Conservation (phyloP, 2,888 invertebrate genomes). For the Campoletis raptor region DNA sequence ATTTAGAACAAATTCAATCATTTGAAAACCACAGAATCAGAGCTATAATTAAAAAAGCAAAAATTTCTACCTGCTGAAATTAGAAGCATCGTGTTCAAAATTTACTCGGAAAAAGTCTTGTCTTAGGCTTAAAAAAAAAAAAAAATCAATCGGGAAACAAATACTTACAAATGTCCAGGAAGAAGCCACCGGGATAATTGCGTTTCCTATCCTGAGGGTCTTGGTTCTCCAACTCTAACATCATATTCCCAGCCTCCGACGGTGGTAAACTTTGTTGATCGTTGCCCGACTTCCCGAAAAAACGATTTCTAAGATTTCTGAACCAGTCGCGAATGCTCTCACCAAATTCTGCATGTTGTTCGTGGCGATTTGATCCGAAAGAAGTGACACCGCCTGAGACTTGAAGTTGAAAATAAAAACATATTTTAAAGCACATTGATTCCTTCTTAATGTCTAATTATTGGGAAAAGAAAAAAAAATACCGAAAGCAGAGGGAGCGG, state of each 20-base stretch:
- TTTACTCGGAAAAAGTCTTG: neutral
- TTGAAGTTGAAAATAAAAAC: neutral
- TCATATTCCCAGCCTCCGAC: conserved; percentile 28
- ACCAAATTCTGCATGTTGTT: conserved; percentile 65
- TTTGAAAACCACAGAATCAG: too few species aligned
- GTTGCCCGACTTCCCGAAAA: conserved; percentile 42
- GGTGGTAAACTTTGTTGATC: conserved; percentile 26
- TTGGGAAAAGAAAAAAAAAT: conserved; percentile 9
- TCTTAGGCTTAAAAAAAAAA: neutral
- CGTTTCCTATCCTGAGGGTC: conserved; percentile 57
- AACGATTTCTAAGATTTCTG: conserved; percentile 67
- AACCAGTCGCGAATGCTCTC: conserved; percentile 76
- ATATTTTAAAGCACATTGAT: neutral
- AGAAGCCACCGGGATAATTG: conserved; percentile 45
- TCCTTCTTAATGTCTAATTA: neutral
- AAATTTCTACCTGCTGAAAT: neutral
- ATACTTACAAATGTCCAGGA: conserved; percentile 72
- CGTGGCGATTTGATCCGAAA: conserved; percentile 21
- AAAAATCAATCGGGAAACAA: conserved; percentile 3
- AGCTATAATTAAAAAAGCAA: neutral
- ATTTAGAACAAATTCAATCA: too few species aligned
- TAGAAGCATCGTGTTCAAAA: neutral
- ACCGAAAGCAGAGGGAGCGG: conserved; percentile 42
- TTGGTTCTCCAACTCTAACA: conserved; percentile 53
- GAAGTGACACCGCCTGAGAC: conserved; percentile 16